These are phyloP conservation scores for Asobara japonica DNA, from an alignment of 1,140 invertebrate genomes.

Conservation along the genomic window DNA sequence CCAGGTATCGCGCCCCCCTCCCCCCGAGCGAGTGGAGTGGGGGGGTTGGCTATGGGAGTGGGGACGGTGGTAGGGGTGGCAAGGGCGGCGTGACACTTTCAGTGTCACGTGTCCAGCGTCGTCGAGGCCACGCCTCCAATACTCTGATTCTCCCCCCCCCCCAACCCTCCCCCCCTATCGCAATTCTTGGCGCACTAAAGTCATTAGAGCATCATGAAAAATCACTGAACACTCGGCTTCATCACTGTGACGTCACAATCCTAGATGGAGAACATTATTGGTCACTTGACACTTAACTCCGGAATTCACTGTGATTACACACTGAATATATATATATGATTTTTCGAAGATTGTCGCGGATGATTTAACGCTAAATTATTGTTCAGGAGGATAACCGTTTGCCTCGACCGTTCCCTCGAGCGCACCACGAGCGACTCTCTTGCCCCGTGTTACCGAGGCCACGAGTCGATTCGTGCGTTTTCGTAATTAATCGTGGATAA, in stretches of 20 bases:
- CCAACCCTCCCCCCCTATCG: too few relatives aligned
- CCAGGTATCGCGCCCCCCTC: background rate
- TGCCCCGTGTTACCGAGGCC: conserved; percentile 29
- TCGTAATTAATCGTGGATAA: conserved; percentile 46
- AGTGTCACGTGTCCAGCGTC: conserved; percentile 64
- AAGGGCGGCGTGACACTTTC: conserved; percentile 67
- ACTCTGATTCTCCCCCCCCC: conserved; percentile 53
- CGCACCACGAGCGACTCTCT: conserved; percentile 40
- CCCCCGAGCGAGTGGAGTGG: background rate
- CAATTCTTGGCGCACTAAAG: too few relatives aligned
- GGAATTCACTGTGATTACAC: background rate
- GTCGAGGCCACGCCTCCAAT: conserved; percentile 62
- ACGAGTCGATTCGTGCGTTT: conserved; percentile 42
- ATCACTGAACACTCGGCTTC: too few relatives aligned
- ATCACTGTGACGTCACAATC: too few relatives aligned
- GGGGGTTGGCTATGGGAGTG: conserved; percentile 30
- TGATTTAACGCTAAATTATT: background rate
- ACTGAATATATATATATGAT: background rate
- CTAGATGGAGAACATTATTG: too few relatives aligned
- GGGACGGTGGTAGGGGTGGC: conserved; percentile 45
- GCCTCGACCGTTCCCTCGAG: conserved; percentile 41
- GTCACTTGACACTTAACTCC: background rate
- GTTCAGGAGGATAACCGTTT: conserved; percentile 26
- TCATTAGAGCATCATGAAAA: too few relatives aligned
- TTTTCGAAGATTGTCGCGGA: background rate